Percentiles rank a stretch among this genome's conserved stretches.
phyloP scores from a whole-genome alignment of 2,113 vertebrate genomes.

The Fregata magnificens region DNA sequence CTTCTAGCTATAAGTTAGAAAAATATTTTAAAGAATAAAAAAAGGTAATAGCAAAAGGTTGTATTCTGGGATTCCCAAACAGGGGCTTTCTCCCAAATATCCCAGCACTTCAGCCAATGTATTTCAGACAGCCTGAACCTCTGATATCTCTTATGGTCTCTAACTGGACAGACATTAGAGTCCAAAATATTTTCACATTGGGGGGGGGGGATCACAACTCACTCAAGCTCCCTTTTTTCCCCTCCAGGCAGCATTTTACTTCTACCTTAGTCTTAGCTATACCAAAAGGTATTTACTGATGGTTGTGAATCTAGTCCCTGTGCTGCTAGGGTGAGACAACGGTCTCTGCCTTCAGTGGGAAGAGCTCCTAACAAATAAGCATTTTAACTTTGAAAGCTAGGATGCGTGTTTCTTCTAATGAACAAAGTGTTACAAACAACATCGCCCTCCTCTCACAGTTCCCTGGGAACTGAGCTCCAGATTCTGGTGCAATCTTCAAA shows the following conservation, averaged over 20 bases:
- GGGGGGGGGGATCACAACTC: not conserved
- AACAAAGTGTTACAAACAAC: not conserved
- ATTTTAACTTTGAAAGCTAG: not conserved
- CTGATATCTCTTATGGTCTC: not conserved
- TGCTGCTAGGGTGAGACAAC: not conserved
- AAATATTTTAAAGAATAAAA: not conserved
- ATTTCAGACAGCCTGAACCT: not conserved
- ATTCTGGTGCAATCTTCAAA: not conserved
- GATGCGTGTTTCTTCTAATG: not conserved
- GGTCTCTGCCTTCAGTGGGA: not conserved
- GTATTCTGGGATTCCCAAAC: not conserved
- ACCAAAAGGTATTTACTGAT: not conserved
- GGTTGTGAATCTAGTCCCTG: not conserved
- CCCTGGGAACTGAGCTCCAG: not conserved
- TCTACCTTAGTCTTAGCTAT: not conserved
- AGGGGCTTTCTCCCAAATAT: not conserved
- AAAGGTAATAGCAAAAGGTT: not conserved
- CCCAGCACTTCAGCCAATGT: not conserved
- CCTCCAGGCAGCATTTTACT: not conserved
- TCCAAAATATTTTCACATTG: not conserved
- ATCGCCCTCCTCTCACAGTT: not conserved
- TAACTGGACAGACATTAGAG: not conserved
- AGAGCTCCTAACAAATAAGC: not conserved
- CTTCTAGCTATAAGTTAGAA: not conserved
- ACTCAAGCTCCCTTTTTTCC: not conserved